These are phyloP conservation scores for Sphaerophoria taeniata DNA, from an alignment of 2,888 invertebrate species.

Conservation along the genomic window DNA sequence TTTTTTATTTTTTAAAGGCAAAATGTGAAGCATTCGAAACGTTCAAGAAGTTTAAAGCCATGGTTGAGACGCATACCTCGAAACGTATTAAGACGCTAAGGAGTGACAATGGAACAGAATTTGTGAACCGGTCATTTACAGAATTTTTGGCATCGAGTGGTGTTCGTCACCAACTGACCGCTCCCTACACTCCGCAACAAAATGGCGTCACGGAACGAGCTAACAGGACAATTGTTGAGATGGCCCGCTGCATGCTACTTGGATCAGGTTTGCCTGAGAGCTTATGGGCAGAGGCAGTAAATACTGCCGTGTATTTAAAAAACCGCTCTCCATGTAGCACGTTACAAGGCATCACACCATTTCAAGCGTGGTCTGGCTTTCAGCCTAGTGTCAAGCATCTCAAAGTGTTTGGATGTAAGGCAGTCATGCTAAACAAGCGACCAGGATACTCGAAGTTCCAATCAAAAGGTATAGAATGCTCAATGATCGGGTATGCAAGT, in stretches of 20 bases:
- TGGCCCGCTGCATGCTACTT: conserved; percentile 27
- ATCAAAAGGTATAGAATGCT: conserved; percentile 8
- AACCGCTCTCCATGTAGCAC: conserved; percentile 25
- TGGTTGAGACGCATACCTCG: conserved; percentile 37
- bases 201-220: conserved; percentile 21
- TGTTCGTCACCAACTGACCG: conserved; percentile 33
- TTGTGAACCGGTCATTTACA: conserved; percentile 5
- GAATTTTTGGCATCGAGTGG: conserved; percentile 15
- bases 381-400: conserved; percentile 23
- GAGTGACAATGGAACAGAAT: conserved; percentile 40
- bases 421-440: conserved; percentile 30
- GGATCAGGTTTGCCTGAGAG: conserved; percentile 20
- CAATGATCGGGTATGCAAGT: conserved; percentile 10
- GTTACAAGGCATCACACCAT: conserved; percentile 20
- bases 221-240: not conserved
- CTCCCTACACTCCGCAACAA: conserved; percentile 12
- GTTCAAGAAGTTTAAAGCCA: conserved; percentile 51
- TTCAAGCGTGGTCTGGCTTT: conserved; percentile 20
- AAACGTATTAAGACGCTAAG: conserved; percentile 45
- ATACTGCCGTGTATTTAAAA: conserved; percentile 16
- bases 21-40: conserved; percentile 20
- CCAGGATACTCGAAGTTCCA: conserved; percentile 27
- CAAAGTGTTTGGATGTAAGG: conserved; percentile 26
- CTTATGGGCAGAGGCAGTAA: conserved; percentile 27
- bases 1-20: conserved; percentile 14